Evolutionary conservation across 2,113 vertebrate genomes (phyloP).

Genomic region (Sander lucioperca): DNA sequence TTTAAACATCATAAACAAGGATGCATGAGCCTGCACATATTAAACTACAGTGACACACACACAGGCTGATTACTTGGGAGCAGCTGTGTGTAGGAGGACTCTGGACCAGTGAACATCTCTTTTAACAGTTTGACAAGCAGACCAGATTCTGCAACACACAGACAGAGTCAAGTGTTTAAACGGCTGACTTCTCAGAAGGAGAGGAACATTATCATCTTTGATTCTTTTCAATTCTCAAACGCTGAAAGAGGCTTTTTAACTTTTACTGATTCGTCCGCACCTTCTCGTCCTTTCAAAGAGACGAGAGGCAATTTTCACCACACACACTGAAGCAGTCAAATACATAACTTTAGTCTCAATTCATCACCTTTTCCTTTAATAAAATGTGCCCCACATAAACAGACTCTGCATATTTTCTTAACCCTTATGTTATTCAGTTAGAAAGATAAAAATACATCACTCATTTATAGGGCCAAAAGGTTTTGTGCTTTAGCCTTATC

Average conservation of each 20-base stretch:
- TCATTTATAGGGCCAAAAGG: too few species aligned
- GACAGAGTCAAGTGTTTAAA: constrained; percentile 46
- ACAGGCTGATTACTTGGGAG: constrained; percentile 59
- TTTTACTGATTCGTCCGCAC: background rate
- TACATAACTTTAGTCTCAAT: background rate
- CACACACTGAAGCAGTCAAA: background rate
- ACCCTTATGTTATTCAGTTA: background rate
- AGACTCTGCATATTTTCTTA: background rate
- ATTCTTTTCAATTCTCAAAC: constrained; percentile 13
- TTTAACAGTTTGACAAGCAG: constrained; percentile 55
- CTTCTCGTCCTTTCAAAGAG: background rate
- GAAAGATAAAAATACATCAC: background rate
- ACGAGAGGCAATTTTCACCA: constrained; percentile 6
- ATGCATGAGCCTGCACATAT: constrained; percentile 33
- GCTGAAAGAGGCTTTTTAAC: constrained; percentile 1
- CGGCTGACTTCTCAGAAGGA: background rate
- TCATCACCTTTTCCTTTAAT: background rate
- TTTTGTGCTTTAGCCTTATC: background rate
- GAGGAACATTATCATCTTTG: background rate
- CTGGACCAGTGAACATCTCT: constrained; percentile 61
- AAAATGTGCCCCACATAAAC: background rate
- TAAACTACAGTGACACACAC: constrained; percentile 26
- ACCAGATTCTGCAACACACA: constrained; percentile 54
- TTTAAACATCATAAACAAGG: constrained; percentile 24
- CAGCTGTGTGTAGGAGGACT: constrained; percentile 76